These are phyloP conservation scores for Tetragonula clypearis DNA, from an alignment of 1,140 invertebrate species.

Conservation along the genomic window DNA sequence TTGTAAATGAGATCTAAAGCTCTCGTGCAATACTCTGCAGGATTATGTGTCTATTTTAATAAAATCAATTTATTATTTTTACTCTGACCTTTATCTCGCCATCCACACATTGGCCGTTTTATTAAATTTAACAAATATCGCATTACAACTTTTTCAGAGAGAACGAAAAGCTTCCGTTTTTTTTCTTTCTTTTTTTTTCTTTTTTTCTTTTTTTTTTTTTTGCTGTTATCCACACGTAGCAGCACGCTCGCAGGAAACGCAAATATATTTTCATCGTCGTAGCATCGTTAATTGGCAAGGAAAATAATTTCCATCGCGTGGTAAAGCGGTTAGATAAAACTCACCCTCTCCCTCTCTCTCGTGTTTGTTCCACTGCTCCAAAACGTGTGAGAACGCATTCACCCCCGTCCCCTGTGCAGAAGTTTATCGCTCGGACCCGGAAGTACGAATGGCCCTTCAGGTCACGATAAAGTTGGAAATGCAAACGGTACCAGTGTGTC, in stretches of 20 bases:
- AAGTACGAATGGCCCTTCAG: neutral
- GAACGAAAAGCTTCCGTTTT: no score
- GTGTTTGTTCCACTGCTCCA: no score
- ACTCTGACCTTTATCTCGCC: no score
- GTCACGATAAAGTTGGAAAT: neutral
- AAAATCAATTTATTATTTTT: no score
- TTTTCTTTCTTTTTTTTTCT: no score
- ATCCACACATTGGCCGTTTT: no score
- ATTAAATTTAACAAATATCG: no score
- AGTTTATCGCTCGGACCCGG: neutral
- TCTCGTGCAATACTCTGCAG: neutral
- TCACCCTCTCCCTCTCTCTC: neutral
- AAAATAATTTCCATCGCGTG: neutral
- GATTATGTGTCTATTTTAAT: no score
- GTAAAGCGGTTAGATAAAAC: neutral
- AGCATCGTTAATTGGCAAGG: neutral
- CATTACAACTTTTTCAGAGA: no score
- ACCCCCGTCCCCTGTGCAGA: neutral
- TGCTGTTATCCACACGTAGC: neutral
- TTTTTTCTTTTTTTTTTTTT: no score
- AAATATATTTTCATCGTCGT: neutral
- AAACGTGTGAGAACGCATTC: neutral
- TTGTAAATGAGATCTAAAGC: neutral
- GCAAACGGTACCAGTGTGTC: neutral
- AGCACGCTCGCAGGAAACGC: neutral